Base-by-base conservation (phyloP, 30 jellyfish, hydroid and myxozoan genomes). In the Clytia hemisphaerica region DNA sequence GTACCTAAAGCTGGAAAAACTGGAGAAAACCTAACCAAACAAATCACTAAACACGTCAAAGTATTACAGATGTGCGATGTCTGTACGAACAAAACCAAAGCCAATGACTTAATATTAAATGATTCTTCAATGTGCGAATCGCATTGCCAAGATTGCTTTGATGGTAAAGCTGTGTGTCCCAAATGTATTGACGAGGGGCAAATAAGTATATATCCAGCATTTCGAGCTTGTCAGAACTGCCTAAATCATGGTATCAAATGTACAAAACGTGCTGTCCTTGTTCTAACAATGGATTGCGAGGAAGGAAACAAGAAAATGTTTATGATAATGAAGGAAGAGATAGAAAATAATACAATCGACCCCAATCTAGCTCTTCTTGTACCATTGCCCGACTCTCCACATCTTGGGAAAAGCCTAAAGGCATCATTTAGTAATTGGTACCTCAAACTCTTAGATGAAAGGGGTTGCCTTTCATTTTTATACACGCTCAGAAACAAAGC, bases 201-300 rank as follows among this genome's bases (percentile, higher is more conserved):
- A 6, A 32, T 36, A 25, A 63, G 76, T 38, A 15, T 7, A 24
- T 6, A 6, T 36, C 67, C 69, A 5, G 29, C 76, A 6, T 63
- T 63, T 9, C 15, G 76, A 16, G 6, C 72, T 45, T 67, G 79
- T 45, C 32, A 46, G 16, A 54, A 40, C 68, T 67, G 79, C 47
- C 79, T 67, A 25, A 27, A 22, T 42, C 68, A 38, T 14, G 49
- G 49, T 40, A 30, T 40, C 31, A 46, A 4, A 21, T 67, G 79
- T 58, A 40, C 31, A 6, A 30, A 68, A 67, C 29, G 48, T 40
- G 67, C n/a, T n/a, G n/a, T n/a, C n/a, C n/a, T n/a, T n/a, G n/a
- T n/a, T n/a, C n/a, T n/a, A n/a, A n/a, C n/a, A 37, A 67, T 47
- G 15, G 79, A 67, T 29, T 67, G 79, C 27, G 79, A 67, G 40